Evolutionary conservation across 2,113 vertebrate species (phyloP), one percentile per base, ranked within the genome.

Genomic region (Prochilodus magdalenae): DNA sequence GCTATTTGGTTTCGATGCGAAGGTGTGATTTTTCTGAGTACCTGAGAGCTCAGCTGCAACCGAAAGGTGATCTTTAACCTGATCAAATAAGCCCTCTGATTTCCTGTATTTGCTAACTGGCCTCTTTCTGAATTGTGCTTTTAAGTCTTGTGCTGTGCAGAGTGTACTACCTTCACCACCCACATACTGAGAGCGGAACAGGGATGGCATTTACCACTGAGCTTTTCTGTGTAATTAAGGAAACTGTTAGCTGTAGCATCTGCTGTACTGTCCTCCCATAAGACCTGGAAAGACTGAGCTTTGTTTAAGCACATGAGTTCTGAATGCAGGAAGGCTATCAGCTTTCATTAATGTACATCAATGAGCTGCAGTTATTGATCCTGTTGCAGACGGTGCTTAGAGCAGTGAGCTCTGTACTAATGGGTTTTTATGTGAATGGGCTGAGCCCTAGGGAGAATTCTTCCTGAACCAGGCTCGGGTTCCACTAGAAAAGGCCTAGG

Each of bases 301-400:
- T 44, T 55, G 47, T 73, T 18, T n/a, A 57, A 47, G 20, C 14
- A 33, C 40, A 27, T 63, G 30, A 59, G 67, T 87, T 53, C 69
- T 76, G 79, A 5, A 79, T 62, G 65, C 65, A 60, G 26, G 33
- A 26, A 29, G 29, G 29, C 47, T 75, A 16, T 81, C 77, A 26
- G 40, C 55, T 77, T 71, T 71, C 40, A 3, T 33, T 82, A 44
- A 77, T 82, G 63, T 75, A 18, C 53, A 60, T 44, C 51, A 49
- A 51, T 75, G 55, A 53, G 53, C 77, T 33, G 11, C 16, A 29
- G 65, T 44, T 80, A 80, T 84, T 47, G 83, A 84, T 75, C 69
- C 30, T 71, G 73, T 20, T 29, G 26, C n/a, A 73, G 24, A 60
- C 11, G 1, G 33, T 33, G 4, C n/a, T n/a, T n/a, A n/a, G n/a